A percentile compares a stretch with the other conserved stretches of the same genome.
These are phyloP conservation scores for Heterohyrax brucei DNA, from an alignment of 2,797 vertebrate genomes.

Conservation along the genomic window DNA sequence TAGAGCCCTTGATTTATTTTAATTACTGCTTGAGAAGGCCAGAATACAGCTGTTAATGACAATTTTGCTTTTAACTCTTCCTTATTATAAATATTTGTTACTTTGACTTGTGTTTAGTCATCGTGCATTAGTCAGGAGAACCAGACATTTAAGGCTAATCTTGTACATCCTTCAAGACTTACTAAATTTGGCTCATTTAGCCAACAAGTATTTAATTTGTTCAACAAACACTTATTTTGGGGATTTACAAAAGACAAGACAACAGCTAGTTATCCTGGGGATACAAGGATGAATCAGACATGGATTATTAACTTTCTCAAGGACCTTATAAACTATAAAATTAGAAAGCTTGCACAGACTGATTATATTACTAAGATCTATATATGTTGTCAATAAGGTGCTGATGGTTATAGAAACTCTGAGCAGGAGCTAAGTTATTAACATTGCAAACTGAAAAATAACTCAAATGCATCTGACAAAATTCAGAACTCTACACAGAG, in stretches of 20 bases:
- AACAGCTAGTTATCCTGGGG: not conserved
- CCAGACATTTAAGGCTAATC: not conserved
- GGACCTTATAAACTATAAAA: not conserved
- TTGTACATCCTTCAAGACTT: not conserved
- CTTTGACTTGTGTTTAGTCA: slow-evolving; percentile 14
- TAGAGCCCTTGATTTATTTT: not conserved
- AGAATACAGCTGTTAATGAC: not conserved
- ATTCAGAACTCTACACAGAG: not conserved
- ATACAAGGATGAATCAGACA: not conserved
- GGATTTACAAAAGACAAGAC: not conserved
- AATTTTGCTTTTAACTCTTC: not conserved
- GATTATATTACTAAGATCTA: not conserved
- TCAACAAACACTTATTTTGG: slow-evolving; percentile 23
- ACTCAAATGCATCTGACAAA: slow-evolving; percentile 5
- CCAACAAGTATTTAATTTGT: not conserved
- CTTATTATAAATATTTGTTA: not conserved
- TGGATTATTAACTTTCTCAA: not conserved
- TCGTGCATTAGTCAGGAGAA: not conserved
- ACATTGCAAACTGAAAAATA: not conserved
- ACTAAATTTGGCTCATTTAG: not conserved
- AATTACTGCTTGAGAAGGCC: not conserved
- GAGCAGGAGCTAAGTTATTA: not conserved
- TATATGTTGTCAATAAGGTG: not conserved
- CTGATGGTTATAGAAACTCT: not conserved
- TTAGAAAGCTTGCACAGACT: not conserved